Base-by-base conservation (phyloP, 2,797 vertebrate genomes). In the Schizothorax lantsangensis region DNA sequence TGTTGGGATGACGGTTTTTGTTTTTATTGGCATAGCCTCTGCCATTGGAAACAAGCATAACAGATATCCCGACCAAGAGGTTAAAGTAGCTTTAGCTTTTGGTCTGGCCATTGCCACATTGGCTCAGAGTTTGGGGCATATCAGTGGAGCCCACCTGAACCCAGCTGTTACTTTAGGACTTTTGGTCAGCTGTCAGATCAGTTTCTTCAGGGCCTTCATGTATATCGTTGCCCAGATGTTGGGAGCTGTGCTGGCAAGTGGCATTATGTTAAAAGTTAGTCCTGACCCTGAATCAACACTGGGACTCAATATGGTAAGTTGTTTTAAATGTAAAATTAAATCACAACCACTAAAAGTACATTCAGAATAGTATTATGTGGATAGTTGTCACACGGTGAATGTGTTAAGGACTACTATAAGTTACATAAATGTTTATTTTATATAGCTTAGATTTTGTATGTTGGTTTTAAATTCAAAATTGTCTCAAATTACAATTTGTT, bases 121-220 rank as follows among this genome's bases (percentile, higher is more conserved):
- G 93, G 95, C 95, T 0, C 96, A 97, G 87, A 96, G 95, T 0
- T 91, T 97, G 88, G 96, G 96, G 79, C 97, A 97, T 92, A 92
- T 97, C 88, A 97, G 97, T 0, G 95, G 96, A 0, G 95, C 96
- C 0, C 96, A 97, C 91, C 93, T 97, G 89, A 97, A 97, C 91
- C 97, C 97, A 0, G 97, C 96, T 0, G 91, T 97, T 71, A 97
- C 96, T 7, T 79, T 97, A 86, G 96, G 96, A 43, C 91, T 97
- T 74, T 91, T 97, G 87, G 93, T 94, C 38, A 96, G 94, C 93
- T 97, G 96, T 78, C 95, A 95, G 94, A 96, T 96, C 89, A 97
- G 96, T 89, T 19, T 96, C 87, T 89, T 97, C 40, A 93, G 94
- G 81, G 96, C 96, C 0, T 0, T 95, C 59, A 91, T 96, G 92